A percentile compares a stretch with the other conserved stretches of the same genome.
Conservation (phyloP, 2,797 vertebrate genomes). For the Kryptopterus vitreolus region DNA sequence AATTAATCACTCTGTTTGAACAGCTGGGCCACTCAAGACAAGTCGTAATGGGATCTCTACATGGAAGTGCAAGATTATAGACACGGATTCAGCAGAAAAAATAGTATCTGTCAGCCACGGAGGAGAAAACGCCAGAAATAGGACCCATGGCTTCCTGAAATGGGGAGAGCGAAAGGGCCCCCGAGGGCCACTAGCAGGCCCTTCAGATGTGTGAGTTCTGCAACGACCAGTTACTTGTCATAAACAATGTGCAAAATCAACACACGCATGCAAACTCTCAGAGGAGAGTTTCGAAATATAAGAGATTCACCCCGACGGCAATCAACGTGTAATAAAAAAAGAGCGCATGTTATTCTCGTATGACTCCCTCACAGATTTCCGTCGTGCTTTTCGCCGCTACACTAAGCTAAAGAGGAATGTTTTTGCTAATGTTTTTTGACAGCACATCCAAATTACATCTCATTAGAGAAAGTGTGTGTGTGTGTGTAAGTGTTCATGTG, state of each 20-base stretch:
- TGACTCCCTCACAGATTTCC: too few species aligned
- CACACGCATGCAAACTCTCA: background rate
- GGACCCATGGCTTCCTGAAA: slow-evolving; percentile 69
- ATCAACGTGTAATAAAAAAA: too few species aligned
- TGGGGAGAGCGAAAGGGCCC: slow-evolving; percentile 49
- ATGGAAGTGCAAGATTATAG: slow-evolving; percentile 77
- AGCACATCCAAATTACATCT: slow-evolving; percentile 42
- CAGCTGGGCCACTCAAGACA: slow-evolving; percentile 86
- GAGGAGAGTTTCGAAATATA: too few species aligned
- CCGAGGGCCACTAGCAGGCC: background rate
- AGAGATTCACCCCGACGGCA: too few species aligned
- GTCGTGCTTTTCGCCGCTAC: background rate
- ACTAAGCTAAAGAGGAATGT: slow-evolving; percentile 30
- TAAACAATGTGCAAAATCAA: background rate
- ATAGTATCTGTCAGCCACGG: slow-evolving; percentile 78
- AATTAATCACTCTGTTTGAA: slow-evolving; percentile 99
- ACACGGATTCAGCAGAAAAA: slow-evolving; percentile 73
- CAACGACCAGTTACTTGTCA: background rate
- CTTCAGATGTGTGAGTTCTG: background rate
- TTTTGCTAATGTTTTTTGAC: slow-evolving; percentile 37
- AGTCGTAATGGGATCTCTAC: slow-evolving; percentile 77
- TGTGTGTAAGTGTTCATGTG: background rate
- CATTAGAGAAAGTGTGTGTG: slow-evolving; percentile 35
- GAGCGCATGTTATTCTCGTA: too few species aligned
- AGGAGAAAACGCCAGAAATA: slow-evolving; percentile 66